Evolutionary conservation across 37 sponge, comb jelly and placozoan species (phyloP), one percentile per base, ranked within the genome.

Genomic region (Beroe ovata): DNA sequence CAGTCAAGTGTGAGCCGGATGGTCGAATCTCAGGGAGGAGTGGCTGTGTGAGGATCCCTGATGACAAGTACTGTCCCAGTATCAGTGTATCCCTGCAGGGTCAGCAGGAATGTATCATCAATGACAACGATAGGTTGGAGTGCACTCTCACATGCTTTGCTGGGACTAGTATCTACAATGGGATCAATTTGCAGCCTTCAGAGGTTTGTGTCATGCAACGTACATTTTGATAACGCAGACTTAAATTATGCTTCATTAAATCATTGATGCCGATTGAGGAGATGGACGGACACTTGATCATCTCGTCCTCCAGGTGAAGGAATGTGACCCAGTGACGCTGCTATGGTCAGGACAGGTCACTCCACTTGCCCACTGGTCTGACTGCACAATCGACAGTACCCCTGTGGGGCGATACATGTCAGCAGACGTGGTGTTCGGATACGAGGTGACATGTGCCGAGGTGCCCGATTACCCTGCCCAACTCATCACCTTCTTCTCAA

Each of bases 381-480:
- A 39, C 26, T 77, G 84, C 33, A 77, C 84, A 21, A 40, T 77
- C 26, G 54, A 77, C 16, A 35, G 22, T 4, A 35, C 26, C 36
- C 84, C 84, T n/a, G 84, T 35, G 33, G 84, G 54, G 11, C 3
- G 84, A 25, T 77, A 77, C 47, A n/a, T 36, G 4, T 21, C n/a
- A 1, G 84, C 47, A 6, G 23, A 38, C 54, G 84, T 77, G 38
- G 47, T 77, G 28, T 77, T 42, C 22, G 54, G 33, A 3, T 6
- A 33, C 4, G 38, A 39, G n/a, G 84, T 42, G 23, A 40, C 35
- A 8, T 77, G 84, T 40, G 3, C 84, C 28, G 3, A 77, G 26
- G 54, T 77, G 4, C 84, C 84, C 2, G 84, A 77, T 29, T 77
- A 36, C 84, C 84, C 84, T 40, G 84, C 84, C n/a, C 84, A 77